Percentiles rank a stretch among this genome's conserved stretches.
phyloP scores from a whole-genome alignment of 2,888 invertebrate species.

The Tineola bisselliella region DNA sequence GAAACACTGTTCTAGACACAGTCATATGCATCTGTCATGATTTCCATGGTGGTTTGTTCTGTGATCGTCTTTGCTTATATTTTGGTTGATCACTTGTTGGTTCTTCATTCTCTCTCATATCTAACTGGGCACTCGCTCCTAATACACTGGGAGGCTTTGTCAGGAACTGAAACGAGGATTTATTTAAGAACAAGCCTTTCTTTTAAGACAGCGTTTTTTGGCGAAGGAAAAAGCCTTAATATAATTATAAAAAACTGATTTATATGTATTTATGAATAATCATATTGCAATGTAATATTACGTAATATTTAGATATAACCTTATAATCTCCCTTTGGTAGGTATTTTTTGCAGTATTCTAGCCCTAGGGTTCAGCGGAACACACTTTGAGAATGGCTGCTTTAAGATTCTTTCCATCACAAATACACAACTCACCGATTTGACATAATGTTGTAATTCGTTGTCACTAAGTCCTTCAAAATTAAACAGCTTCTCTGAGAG shows the following conservation, averaged over 20 bases:
- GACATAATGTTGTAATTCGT: conserved; percentile 51
- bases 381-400: too few relatives aligned
- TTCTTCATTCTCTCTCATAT: conserved; percentile 23
- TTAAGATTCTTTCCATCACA: too few relatives aligned
- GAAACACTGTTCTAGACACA: too few relatives aligned
- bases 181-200: too few relatives aligned
- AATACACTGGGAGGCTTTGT: conserved; percentile 52
- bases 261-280: too few relatives aligned
- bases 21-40: conserved; percentile 23
- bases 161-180: conserved; percentile 42
- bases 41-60: conserved; percentile 53
- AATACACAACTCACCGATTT: conserved; percentile 44
- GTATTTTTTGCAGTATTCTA: too few relatives aligned
- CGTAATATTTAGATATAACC: too few relatives aligned
- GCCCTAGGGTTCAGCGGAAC: too few relatives aligned
- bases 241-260: too few relatives aligned
- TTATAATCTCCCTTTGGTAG: too few relatives aligned
- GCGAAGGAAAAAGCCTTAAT: too few relatives aligned
- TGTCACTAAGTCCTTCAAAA: conserved; percentile 41
- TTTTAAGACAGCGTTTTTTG: not conserved
- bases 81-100: conserved; percentile 47
- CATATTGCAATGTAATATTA: too few relatives aligned
- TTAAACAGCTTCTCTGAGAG: conserved; percentile 21
- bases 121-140: conserved; percentile 22
- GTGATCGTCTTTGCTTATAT: conserved; percentile 23